Evolutionary conservation across 2,797 vertebrate genomes (phyloP).

Genomic region (Melanogrammus aeglefinus): DNA sequence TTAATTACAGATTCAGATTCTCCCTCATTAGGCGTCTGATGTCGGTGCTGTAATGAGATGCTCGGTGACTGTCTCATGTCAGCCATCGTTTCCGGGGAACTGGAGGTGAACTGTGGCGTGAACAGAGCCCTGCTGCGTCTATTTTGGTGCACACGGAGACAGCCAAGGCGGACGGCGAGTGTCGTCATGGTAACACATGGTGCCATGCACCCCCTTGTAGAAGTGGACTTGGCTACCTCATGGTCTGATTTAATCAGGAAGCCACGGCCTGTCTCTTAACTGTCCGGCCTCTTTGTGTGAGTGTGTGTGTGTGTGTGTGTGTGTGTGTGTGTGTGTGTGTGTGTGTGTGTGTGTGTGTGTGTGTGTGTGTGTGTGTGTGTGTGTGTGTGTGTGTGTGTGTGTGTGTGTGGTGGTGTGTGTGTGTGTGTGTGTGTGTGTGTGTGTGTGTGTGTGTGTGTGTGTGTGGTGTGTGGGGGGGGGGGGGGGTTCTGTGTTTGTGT

Average conservation of each 20-base stretch:
- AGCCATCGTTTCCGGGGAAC: conserved; percentile 25
- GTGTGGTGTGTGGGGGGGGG: background rate
- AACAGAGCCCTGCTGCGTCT: conserved; percentile 41
- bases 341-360: background rate
- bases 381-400: conserved; percentile 1
- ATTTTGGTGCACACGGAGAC: conserved; percentile 52
- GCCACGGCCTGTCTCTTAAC: conserved; percentile 39
- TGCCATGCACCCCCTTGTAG: conserved; percentile 48
- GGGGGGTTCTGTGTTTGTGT: background rate
- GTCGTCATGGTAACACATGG: conserved; percentile 71
- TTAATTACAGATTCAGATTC: conserved; percentile 21
- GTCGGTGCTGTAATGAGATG: conserved; percentile 24
- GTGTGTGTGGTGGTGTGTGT: background rate
- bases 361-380: conserved; percentile 4
- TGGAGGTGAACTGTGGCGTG: conserved; percentile 34
- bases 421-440: conserved; percentile 1
- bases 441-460: conserved; percentile 5
- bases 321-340: background rate
- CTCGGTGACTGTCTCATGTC: conserved; percentile 33
- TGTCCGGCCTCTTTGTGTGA: conserved; percentile 21
- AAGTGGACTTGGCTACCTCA: conserved; percentile 52
- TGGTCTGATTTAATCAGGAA: conserved; percentile 62
- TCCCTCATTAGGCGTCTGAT: conserved; percentile 17
- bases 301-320: background rate
- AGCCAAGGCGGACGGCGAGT: conserved; percentile 35